Evolutionary conservation across 2,113 vertebrate genomes (phyloP).

Genomic region (Cepphus grylle): DNA sequence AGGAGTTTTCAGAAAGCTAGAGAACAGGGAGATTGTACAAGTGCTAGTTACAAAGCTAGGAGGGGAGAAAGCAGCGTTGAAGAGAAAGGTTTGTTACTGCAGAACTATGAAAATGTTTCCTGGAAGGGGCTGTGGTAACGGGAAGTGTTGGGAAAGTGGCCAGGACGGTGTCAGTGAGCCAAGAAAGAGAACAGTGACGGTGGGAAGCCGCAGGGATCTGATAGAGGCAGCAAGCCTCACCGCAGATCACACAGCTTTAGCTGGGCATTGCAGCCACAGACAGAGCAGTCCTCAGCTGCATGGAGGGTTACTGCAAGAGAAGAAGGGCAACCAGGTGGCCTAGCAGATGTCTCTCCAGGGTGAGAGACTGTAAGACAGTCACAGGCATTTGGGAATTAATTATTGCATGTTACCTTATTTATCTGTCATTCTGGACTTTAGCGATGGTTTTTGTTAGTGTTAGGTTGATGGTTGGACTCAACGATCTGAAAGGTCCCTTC

Average conservation of each 20-base stretch:
- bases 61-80: not conserved
- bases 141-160: not conserved
- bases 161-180: fast-evolving
- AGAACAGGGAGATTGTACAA: not conserved
- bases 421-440: not conserved
- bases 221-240: not conserved
- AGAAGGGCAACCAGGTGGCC: not conserved
- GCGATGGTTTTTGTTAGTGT: too few species aligned
- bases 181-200: not conserved
- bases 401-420: not conserved
- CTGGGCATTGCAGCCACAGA: not conserved
- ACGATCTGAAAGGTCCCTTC: too few species aligned
- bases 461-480: too few species aligned
- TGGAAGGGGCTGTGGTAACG: not conserved
- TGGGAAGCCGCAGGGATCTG: not conserved
- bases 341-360: not conserved
- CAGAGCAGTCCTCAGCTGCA: not conserved
- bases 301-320: not conserved
- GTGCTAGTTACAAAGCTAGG: not conserved
- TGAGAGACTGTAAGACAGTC: not conserved
- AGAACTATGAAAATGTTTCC: not conserved
- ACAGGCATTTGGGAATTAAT: not conserved
- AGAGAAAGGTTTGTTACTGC: not conserved
- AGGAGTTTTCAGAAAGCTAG: not conserved
- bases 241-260: not conserved